Evolutionary conservation across 30 jellyfish, hydroid and myxozoan species (phyloP).

Genomic region (Hydractinia symbiolongicarpus): DNA sequence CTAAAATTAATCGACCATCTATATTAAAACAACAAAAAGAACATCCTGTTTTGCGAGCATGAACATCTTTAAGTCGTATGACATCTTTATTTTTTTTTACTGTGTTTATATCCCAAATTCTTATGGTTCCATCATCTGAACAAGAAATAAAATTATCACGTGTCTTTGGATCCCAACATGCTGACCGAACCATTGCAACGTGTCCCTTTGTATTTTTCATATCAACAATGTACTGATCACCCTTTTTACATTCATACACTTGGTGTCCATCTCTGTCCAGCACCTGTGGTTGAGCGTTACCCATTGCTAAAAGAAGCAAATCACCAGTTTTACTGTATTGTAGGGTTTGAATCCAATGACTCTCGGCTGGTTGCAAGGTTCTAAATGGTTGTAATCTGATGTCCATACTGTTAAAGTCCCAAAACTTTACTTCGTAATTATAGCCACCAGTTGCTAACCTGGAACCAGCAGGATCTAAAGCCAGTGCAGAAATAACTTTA

Average conservation of each 20-base stretch:
- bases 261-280: conserved; percentile 96
- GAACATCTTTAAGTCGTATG: conserved; percentile 58
- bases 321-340: conserved; percentile 87
- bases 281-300: conserved; percentile 91
- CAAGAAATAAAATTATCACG: conserved; percentile 61
- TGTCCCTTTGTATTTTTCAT: conserved; percentile 96
- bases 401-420: conserved; percentile 97
- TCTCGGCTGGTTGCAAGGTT: conserved; percentile 64
- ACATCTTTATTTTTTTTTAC: conserved; percentile 61
- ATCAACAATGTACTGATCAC: conserved; percentile 95
- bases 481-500: conserved; percentile 79
- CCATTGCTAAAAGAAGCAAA: conserved; percentile 66
- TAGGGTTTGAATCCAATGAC: conserved; percentile 71
- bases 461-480: conserved; percentile 94
- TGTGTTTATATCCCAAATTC: conserved; percentile 90
- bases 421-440: conserved; percentile 84
- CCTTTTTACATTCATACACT: conserved; percentile 85
- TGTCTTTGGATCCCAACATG: conserved; percentile 89
- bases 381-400: conserved; percentile 65
- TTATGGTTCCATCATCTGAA: conserved; percentile 86
- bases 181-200: conserved; percentile 70
- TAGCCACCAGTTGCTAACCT: conserved; percentile 85
- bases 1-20: conserved; percentile 82
- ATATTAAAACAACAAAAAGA: conserved; percentile 62
- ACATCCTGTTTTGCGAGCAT: conserved; percentile 76